Evolutionary conservation across 2,797 vertebrate genomes (phyloP).

Genomic region (Phylloscopus collybita): DNA sequence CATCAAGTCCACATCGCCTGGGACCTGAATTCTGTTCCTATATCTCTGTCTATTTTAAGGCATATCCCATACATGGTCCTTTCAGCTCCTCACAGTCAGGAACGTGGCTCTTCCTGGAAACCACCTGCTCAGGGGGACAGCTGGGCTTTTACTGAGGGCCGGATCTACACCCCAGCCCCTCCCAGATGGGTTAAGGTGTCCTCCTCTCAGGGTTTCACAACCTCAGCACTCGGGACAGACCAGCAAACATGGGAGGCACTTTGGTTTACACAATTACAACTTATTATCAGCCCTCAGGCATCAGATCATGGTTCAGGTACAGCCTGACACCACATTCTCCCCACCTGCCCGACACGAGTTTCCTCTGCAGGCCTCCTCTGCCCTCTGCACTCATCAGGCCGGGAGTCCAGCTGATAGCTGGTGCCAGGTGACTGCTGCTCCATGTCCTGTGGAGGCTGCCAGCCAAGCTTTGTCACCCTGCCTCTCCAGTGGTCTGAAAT

Average conservation of each 20-base stretch:
- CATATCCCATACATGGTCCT: neutral
- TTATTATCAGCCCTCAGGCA: neutral
- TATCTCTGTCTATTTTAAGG: constrained; percentile 52
- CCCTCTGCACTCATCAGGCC: neutral
- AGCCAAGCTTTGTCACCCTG: neutral
- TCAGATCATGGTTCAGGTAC: neutral
- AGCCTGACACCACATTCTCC: neutral
- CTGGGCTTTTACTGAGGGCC: neutral
- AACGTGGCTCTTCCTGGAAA: constrained; percentile 32
- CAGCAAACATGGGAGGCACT: neutral
- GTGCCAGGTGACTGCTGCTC: neutral
- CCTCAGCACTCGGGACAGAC: rapidly evolving
- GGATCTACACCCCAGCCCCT: neutral
- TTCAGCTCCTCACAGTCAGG: neutral
- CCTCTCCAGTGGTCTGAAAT: neutral
- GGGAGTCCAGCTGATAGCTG: neutral
- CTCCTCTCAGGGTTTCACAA: neutral
- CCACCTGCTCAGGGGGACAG: constrained; percentile 5
- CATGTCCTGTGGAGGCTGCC: neutral
- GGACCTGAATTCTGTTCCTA: neutral
- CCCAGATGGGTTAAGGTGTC: neutral
- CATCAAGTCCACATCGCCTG: neutral
- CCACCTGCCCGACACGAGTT: neutral
- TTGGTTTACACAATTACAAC: neutral
- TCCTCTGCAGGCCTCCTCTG: neutral